phyloP scores from a whole-genome alignment of 1,140 invertebrate species.

The Triops cancriformis region DNA sequence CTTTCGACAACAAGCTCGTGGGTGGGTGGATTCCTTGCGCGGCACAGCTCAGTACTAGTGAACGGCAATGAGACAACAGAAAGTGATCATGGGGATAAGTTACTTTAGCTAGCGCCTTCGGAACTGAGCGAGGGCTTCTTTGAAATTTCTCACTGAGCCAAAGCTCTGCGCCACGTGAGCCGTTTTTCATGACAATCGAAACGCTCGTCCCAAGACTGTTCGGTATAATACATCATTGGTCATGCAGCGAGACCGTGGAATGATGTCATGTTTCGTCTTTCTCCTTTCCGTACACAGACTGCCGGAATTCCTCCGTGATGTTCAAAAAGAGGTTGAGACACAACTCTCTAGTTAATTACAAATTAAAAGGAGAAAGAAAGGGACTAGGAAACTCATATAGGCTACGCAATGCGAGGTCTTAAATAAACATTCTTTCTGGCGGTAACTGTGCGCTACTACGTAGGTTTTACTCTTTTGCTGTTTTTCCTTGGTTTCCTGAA shows the following conservation, averaged over 20 bases:
- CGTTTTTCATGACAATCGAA: neutral
- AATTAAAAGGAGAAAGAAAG: neutral
- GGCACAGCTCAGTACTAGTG: neutral
- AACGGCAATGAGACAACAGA: neutral
- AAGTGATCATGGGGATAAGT: neutral
- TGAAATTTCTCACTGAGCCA: neutral
- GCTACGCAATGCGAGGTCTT: too few relatives aligned
- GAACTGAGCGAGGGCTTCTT: neutral
- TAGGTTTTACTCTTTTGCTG: too few relatives aligned
- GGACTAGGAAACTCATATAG: neutral
- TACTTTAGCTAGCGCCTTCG: neutral
- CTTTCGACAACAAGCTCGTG: neutral
- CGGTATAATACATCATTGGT: neutral
- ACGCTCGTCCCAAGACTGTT: neutral
- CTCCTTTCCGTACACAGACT: neutral
- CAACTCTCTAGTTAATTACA: neutral
- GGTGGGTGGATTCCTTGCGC: too few relatives aligned
- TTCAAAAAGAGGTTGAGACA: neutral
- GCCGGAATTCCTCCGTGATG: neutral
- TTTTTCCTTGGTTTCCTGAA: too few relatives aligned
- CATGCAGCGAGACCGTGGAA: neutral
- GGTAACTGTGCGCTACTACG: neutral
- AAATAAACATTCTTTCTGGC: neutral
- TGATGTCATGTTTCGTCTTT: conserved; percentile 6
- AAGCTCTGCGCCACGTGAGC: neutral